Evolutionary conservation across 2,113 vertebrate species (phyloP), one percentile per base, ranked within the genome.

Genomic region (Rhodinocichla rosea): DNA sequence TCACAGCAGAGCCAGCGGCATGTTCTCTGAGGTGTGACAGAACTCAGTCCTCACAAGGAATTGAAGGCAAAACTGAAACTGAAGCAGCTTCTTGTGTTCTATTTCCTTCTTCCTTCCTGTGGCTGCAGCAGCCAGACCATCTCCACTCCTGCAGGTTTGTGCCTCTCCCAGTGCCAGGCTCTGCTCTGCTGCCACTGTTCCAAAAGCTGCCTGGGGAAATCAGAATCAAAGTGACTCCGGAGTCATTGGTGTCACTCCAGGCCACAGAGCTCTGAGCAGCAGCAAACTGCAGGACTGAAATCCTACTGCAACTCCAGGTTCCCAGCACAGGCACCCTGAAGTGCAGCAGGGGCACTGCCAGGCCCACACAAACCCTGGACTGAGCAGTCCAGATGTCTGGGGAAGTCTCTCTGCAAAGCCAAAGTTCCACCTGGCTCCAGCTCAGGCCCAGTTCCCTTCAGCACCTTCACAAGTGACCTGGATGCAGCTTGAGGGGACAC

Each of bases 11-110:
- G 15, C 50, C 45, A 19, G 4, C 22, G 1, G 6, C 2, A 32
- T 26, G 2, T 6, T 17, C 56, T 30, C 68, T 33, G 83, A 55
- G 68, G 19, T 26, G 63, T 53, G 70, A 49, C 32, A 60, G 5
- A 33, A n/a, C 14, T 42, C 52, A 57, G 45, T 7, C 27, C 13
- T 30, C 21, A 1, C 10, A 65, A 33, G 53, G 23, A 69, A 70
- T 21, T 30, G 13, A 80, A 86, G 76, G n/a, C 76, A 82, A 91
- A 89, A 94, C 35, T 15, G 83, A 93, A 94, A 94, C 79, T n/a
- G 50, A 90, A 90, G 35, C n/a, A 39, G 83, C 50, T 83, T 5
- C 45, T 83, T 1, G 35, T 24, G 63, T 4, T 64, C 45, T 9
- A 10, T 47, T 93, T 90, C 88, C 92, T 88, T 7, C 87, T 78